phyloP scores from a whole-genome alignment of 2,888 invertebrate genomes.

The Syrista parreyssii region DNA sequence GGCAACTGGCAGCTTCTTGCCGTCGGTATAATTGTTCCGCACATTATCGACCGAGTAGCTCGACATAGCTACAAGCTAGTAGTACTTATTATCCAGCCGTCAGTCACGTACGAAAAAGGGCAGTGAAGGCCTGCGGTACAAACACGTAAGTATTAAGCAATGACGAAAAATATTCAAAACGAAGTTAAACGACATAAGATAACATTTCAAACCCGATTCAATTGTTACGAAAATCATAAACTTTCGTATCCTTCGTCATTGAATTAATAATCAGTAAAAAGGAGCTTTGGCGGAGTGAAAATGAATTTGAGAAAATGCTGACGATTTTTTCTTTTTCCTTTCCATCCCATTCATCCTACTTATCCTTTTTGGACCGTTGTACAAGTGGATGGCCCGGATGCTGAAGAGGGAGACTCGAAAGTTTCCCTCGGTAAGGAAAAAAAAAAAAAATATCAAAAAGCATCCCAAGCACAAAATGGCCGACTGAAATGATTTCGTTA shows the following conservation, averaged over 20 bases:
- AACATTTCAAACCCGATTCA: no score
- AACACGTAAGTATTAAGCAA: neutral
- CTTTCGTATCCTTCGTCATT: no score
- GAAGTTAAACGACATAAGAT: no score
- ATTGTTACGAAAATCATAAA: no score
- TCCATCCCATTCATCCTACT: neutral
- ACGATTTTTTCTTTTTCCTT: neutral
- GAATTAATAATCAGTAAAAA: neutral
- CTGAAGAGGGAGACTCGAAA: neutral
- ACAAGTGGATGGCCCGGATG: neutral
- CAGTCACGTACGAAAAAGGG: neutral
- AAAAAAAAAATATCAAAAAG: neutral
- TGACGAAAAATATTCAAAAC: neutral
- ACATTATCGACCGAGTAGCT: slow-evolving; percentile 22
- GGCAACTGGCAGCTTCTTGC: slow-evolving; percentile 7
- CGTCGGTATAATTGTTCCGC: slow-evolving; percentile 28
- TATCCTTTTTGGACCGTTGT: slow-evolving; percentile 24
- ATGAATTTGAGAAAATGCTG: neutral
- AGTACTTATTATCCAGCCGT: neutral
- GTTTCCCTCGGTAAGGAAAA: neutral
- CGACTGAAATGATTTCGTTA: slow-evolving; percentile 21
- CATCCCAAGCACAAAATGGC: neutral
- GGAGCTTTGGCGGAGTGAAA: neutral
- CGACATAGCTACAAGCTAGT: neutral
- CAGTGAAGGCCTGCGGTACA: neutral